A percentile compares a stretch with the other conserved stretches of the same genome.
These are phyloP conservation scores for Todus mexicanus DNA, from an alignment of 2,797 vertebrate genomes.

Conservation along the genomic window DNA sequence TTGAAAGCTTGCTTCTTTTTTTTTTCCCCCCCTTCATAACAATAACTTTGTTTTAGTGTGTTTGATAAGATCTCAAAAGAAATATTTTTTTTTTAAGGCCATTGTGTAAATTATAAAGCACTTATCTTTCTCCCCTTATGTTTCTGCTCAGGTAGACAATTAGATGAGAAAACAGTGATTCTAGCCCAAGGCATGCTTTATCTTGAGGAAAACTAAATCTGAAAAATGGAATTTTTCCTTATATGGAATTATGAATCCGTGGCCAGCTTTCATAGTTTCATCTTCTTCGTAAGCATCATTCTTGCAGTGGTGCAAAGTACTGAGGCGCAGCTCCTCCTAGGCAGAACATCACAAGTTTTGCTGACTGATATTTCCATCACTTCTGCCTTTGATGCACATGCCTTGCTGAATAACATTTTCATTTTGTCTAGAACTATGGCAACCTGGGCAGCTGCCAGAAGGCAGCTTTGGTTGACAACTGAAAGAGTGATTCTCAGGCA, in stretches of 20 bases:
- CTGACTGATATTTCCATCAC: constrained; percentile 50
- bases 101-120: background rate
- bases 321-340: background rate
- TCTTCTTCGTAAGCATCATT: background rate
- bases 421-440: constrained; percentile 60
- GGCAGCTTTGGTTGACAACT: constrained; percentile 57
- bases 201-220: background rate
- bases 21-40: background rate
- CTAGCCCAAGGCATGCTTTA: background rate
- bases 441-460: constrained; percentile 59
- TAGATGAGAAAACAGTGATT: background rate
- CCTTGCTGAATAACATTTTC: constrained; percentile 16
- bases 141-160: background rate
- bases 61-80: background rate
- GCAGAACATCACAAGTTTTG: constrained; percentile 28
- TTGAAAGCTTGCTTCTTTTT: background rate
- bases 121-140: background rate
- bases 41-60: background rate
- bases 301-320: background rate
- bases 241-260: background rate
- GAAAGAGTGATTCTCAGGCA: constrained; percentile 47
- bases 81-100: background rate
- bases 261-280: background rate
- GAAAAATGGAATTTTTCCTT: constrained; percentile 42
- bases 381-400: constrained; percentile 20